Evolutionary conservation across 2,113 vertebrate species (phyloP).

Genomic region (Eudyptes chrysolophus): DNA sequence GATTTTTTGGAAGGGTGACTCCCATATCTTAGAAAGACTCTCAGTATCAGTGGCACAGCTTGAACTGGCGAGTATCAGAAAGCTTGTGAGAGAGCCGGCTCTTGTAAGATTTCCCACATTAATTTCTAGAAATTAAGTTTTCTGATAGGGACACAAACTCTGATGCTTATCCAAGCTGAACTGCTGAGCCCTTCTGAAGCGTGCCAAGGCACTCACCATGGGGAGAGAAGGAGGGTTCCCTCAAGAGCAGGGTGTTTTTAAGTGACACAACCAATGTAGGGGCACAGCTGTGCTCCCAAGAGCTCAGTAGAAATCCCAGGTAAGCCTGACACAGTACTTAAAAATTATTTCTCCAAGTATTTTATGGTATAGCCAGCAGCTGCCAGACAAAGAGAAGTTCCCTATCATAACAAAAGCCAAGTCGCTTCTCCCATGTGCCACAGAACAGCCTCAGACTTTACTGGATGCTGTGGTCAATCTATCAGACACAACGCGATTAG

Average conservation of each 20-base stretch:
- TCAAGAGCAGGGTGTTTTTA: not conserved
- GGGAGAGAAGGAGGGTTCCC: not conserved
- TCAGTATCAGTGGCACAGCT: not conserved
- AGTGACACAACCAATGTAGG: not conserved
- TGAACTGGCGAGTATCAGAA: not conserved
- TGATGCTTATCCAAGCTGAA: not conserved
- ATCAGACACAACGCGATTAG: not conserved
- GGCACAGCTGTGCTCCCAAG: not conserved
- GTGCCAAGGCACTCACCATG: not conserved
- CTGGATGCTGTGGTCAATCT: not conserved
- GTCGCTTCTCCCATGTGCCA: fast-evolving
- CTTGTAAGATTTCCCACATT: not conserved
- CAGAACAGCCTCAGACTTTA: not conserved
- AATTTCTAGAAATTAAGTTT: not conserved
- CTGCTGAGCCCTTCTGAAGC: not conserved
- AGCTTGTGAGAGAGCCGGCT: not conserved
- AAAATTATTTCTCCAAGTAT: not conserved
- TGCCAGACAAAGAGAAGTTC: not conserved
- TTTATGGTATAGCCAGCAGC: not conserved
- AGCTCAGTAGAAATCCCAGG: not conserved
- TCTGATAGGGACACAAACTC: not conserved
- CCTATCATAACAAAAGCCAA: not conserved
- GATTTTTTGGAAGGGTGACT: not conserved
- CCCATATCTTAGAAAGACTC: not conserved
- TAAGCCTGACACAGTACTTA: not conserved